Base-by-base conservation (phyloP, 2,113 vertebrate species). In the Tetrax tetrax region DNA sequence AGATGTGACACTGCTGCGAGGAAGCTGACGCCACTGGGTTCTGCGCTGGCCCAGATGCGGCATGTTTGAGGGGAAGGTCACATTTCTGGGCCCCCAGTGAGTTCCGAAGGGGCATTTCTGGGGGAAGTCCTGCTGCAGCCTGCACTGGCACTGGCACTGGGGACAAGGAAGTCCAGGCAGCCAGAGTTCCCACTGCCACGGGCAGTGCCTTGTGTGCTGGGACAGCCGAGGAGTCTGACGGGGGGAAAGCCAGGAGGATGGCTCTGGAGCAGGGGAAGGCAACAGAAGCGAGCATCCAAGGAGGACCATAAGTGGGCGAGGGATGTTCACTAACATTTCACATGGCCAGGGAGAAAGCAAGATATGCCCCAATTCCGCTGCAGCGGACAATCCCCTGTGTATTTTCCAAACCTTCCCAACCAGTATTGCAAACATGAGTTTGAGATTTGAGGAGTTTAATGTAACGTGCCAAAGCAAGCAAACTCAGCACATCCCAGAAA, bases 11-110 rank as follows among this genome's bases (percentile, higher is more conserved):
- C 27, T 59, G 51, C 76, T 79, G n/a, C 0, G 0, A 80, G 83
- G 80, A 75, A 75, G 63, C 37, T 78, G 85, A 22, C 4, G 0
- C 33, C 50, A 10, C 28, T 5, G 21, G n/a, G 50, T 27, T 56
- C 27, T 75, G 60, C 0, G 0, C 25, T 59, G 41, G 23, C 53
- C 35, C 1, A 6, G 68, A 22, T 0, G 0, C 37, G 45, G 25
- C 2, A 2, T 38, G 33, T 45, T 95, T 38, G 70, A 69, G 13
- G 25, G 33, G 23, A 78, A 50, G 25, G 59, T 45, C 25, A 24
- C 27, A 5, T 43, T 69, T 76, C 50, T 77, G 63, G 35, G 28
- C 1, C 12, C 66, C 7, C 22, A 79, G 35, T 0, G 0, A 68
- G 18, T 18, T 50, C 23, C 12, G 2, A 64, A 59, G 25, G n/a